phyloP scores from a whole-genome alignment of 2,888 invertebrate species.

The Mesopsocus fuscifrons region DNA sequence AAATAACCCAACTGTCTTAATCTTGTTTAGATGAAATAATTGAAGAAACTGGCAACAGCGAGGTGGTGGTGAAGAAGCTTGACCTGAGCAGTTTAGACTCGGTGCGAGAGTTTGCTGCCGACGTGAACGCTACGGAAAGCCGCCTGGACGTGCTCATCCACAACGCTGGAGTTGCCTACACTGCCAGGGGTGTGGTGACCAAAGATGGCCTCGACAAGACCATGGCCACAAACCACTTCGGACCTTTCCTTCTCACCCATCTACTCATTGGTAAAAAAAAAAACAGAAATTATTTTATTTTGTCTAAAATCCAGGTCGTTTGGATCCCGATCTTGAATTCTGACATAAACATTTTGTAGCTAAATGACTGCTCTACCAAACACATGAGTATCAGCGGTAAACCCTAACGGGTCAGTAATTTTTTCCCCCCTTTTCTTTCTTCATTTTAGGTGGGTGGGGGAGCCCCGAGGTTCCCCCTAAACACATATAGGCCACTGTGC shows the following conservation, averaged over 20 bases:
- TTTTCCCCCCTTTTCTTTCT: no score
- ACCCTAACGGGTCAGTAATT: background rate
- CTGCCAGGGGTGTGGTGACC: constrained; percentile 42
- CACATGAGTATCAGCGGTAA: background rate
- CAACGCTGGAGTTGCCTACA: constrained; percentile 71
- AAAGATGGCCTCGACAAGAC: constrained; percentile 75
- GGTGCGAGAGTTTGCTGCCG: constrained; percentile 64
- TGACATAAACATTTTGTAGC: background rate
- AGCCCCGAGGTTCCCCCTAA: no score
- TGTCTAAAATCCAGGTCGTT: no score
- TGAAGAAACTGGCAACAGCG: constrained; percentile 45
- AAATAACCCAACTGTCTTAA: no score
- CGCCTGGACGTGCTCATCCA: constrained; percentile 68
- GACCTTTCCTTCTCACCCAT: constrained; percentile 83
- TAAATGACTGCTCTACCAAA: background rate
- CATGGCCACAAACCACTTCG: constrained; percentile 87
- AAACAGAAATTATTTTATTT: no score
- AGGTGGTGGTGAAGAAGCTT: constrained; percentile 50
- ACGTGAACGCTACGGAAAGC: constrained; percentile 51
- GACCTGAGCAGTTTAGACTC: constrained; percentile 63
- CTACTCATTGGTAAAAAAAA: constrained; percentile 56
- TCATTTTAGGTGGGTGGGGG: no score
- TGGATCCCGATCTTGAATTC: no score
- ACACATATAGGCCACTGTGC: no score
- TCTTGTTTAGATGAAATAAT: constrained; percentile 48